Evolutionary conservation across 2,888 invertebrate genomes (phyloP), one percentile per base, ranked within the genome.

Genomic region (Meta bourneti): DNA sequence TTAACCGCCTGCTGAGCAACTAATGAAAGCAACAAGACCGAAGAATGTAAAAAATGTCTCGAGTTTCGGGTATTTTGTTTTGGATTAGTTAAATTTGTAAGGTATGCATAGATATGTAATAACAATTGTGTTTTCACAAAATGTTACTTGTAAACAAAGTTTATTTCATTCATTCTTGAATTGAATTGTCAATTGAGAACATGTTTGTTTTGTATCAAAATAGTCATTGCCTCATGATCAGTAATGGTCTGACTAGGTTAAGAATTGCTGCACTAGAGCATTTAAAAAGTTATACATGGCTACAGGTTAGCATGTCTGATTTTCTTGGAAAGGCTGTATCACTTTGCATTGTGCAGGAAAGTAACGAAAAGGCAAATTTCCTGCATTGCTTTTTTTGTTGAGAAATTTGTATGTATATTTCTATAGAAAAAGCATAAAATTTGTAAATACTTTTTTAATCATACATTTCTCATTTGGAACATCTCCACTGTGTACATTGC

Each of bases 381-480:
- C 74, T 61, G 54, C 80, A 80, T 88, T 74, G 81, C 74, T 88
- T 81, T 81, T 52, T 48, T 80, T 80, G n/a, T 49, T 61, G 16
- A 72, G 74, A 49, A 70, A 74, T 72, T 54, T 83, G 16, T 74
- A 74, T 84, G 88, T 88, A 81, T 78, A 88, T 88, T 81, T 88
- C 80, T 88, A 80, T 74, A 86, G 79, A 79, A 86, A 74, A 83
- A 34, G 49, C 74, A 81, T 81, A 69, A 88, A 77, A 80, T 88
- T 88, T 88, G 88, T 88, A 88, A 88, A 88, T 88, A 88, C 71
- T 72, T 81, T 81, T 82, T 86, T 75, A 69, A 79, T 74, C 74
- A 83, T 88, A 78, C 61, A 61, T 72, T 74, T 80, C 54, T 81
- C 80, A 88, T 61, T 88, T 88, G 61, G 80, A 72, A 81, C 88